These are phyloP conservation scores for Rhinogobio ventralis DNA, from an alignment of 2,797 vertebrate species.

Conservation along the genomic window DNA sequence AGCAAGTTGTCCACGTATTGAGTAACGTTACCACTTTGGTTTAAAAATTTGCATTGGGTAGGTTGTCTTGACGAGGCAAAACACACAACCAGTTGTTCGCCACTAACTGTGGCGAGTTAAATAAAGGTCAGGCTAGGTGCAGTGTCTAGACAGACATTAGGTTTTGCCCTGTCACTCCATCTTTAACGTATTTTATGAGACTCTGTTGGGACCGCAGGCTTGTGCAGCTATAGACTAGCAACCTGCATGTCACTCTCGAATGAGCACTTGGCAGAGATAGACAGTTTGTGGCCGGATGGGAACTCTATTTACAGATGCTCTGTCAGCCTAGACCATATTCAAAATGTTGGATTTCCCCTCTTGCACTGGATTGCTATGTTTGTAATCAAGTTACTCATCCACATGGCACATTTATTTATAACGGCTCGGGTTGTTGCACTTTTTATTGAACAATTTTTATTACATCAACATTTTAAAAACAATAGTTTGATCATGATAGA, in stretches of 20 bases:
- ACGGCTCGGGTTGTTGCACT: background rate
- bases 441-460: background rate
- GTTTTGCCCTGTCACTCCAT: constrained; percentile 45
- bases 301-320: constrained; percentile 51
- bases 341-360: constrained; percentile 49
- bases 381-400: constrained; percentile 33
- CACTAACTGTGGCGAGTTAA: constrained; percentile 9
- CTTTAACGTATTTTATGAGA: constrained; percentile 44
- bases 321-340: constrained; percentile 45
- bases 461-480: background rate
- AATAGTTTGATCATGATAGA: background rate
- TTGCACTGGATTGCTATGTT: constrained; percentile 40
- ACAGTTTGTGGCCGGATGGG: constrained; percentile 39
- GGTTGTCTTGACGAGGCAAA: constrained; percentile 22
- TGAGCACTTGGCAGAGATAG: constrained; percentile 38
- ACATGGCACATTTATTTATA: constrained; percentile 14
- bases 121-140: constrained; percentile 34
- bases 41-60: constrained; percentile 2
- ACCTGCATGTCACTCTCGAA: constrained; percentile 49
- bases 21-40: constrained; percentile 13
- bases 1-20: background rate
- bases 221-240: constrained; percentile 39
- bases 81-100: constrained; percentile 17
- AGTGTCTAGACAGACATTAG: constrained; percentile 42
- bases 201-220: constrained; percentile 40